Percentiles rank a stretch among this genome's conserved stretches.
These are phyloP conservation scores for Coenonympha arcania DNA, from an alignment of 2,888 invertebrate genomes.

Conservation along the genomic window DNA sequence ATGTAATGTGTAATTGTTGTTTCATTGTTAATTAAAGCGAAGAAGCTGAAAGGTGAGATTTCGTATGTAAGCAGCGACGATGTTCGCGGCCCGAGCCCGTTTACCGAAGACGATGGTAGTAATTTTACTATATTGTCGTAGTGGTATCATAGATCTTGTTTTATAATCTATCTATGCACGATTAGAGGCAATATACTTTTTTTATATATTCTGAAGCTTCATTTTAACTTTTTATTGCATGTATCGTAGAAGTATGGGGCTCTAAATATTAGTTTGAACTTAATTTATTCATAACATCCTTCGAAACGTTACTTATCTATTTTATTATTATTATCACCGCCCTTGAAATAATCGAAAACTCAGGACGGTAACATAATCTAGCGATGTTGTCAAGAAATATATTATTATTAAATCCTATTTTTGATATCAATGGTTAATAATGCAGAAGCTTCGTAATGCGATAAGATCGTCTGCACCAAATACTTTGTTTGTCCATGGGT, in stretches of 20 bases:
- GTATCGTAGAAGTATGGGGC: neutral
- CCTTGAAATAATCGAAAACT: neutral
- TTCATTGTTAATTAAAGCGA: constrained; percentile 65
- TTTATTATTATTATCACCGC: neutral
- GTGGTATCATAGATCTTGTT: constrained; percentile 7
- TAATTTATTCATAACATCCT: neutral
- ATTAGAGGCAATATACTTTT: constrained; percentile 11
- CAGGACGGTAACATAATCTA: neutral
- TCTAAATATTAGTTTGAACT: neutral
- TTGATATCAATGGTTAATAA: no score
- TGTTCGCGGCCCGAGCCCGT: constrained; percentile 45
- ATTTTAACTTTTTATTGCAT: neutral
- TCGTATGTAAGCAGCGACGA: constrained; percentile 53
- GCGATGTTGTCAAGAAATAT: no score
- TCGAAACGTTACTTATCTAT: neutral
- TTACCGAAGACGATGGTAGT: constrained; percentile 58
- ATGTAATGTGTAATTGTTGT: constrained; percentile 28
- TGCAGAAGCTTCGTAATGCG: no score
- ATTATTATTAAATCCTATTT: no score
- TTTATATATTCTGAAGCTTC: neutral
- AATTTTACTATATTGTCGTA: constrained; percentile 28
- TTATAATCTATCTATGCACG: constrained; percentile 19
- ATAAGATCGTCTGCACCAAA: no score
- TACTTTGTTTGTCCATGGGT: no score
- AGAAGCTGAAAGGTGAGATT: constrained; percentile 64